phyloP scores from a whole-genome alignment of 2,797 vertebrate species.

The Onychomys arenicola region DNA sequence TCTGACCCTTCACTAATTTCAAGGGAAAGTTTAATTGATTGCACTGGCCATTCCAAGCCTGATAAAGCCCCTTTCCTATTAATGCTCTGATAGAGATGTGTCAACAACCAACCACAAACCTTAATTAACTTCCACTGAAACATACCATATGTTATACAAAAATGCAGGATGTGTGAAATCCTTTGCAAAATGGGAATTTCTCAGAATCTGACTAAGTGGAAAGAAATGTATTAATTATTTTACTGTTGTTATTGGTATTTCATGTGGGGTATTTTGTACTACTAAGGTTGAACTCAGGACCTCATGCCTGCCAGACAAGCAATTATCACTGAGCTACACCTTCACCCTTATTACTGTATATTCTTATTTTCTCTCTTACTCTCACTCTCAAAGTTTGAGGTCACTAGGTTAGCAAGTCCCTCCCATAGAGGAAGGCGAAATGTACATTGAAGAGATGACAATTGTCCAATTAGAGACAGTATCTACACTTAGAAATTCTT shows the following conservation, averaged over 20 bases:
- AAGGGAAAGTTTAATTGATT: not conserved
- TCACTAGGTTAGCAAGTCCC: not conserved
- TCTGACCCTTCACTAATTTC: not conserved
- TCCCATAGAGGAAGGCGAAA: not conserved
- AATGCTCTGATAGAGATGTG: constrained; percentile 54
- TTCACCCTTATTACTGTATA: constrained; percentile 1
- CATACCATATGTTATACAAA: constrained; percentile 66
- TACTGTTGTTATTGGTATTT: constrained; percentile 46
- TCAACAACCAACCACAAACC: constrained; percentile 69
- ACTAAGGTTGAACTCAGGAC: not conserved
- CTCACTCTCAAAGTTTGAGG: constrained; percentile 31
- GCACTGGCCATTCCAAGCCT: not conserved
- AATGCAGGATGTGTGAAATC: constrained; percentile 75
- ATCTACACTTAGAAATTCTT: not conserved
- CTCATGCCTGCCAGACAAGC: not conserved
- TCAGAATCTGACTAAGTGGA: constrained; percentile 62
- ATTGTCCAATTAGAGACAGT: not conserved
- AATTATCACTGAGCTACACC: not conserved
- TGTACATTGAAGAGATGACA: not conserved
- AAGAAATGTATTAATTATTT: constrained; percentile 67
- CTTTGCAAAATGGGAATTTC: constrained; percentile 74
- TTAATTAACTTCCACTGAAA: constrained; percentile 76
- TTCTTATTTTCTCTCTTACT: constrained; percentile 23
- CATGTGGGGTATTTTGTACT: not conserved
- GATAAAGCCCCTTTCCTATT: constrained; percentile 13